Evolutionary conservation across 2,113 vertebrate species (phyloP).

Genomic region (Zeus faber): DNA sequence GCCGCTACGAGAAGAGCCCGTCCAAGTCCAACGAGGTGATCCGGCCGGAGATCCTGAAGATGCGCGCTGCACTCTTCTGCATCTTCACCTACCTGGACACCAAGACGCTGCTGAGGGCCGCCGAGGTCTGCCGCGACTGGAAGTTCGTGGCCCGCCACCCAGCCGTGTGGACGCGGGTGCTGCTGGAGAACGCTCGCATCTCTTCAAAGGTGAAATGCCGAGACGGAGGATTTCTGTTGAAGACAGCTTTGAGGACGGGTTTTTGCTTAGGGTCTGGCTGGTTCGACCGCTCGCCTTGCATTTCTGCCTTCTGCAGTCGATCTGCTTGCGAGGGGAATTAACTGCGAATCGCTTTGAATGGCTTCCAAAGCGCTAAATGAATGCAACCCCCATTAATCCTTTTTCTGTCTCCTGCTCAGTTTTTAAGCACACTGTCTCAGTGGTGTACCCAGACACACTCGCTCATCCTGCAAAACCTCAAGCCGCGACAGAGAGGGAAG

Average conservation of each 20-base stretch:
- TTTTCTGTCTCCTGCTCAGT: slow-evolving; percentile 66
- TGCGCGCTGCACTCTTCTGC: slow-evolving; percentile 93
- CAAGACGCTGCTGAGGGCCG: slow-evolving; percentile 86
- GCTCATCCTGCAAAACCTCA: slow-evolving; percentile 96
- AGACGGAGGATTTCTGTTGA: too few species aligned
- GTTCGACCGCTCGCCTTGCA: too few species aligned
- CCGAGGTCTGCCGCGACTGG: slow-evolving; percentile 95
- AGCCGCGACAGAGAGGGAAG: slow-evolving; percentile 93
- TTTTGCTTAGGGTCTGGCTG: too few species aligned
- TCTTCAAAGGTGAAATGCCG: slow-evolving; percentile 90
- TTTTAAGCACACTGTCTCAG: slow-evolving; percentile 91
- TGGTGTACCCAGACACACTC: slow-evolving; percentile 99
- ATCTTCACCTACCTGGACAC: slow-evolving; percentile 99
- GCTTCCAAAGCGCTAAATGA: too few species aligned
- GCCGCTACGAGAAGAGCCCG: slow-evolving; percentile 83
- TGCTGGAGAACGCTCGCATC: slow-evolving; percentile 93
- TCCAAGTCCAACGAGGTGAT: slow-evolving; percentile 92
- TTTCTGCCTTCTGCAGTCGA: too few species aligned
- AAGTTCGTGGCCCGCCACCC: slow-evolving; percentile 95
- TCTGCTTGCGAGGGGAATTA: too few species aligned
- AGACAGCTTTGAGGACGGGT: too few species aligned
- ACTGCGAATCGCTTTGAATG: too few species aligned
- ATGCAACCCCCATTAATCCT: too few species aligned
- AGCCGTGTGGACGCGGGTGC: slow-evolving; percentile 92
- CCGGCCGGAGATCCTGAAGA: slow-evolving; percentile 97